These are phyloP conservation scores for Meriones unguiculatus DNA, from an alignment of 2,113 vertebrate genomes.

Conservation along the genomic window DNA sequence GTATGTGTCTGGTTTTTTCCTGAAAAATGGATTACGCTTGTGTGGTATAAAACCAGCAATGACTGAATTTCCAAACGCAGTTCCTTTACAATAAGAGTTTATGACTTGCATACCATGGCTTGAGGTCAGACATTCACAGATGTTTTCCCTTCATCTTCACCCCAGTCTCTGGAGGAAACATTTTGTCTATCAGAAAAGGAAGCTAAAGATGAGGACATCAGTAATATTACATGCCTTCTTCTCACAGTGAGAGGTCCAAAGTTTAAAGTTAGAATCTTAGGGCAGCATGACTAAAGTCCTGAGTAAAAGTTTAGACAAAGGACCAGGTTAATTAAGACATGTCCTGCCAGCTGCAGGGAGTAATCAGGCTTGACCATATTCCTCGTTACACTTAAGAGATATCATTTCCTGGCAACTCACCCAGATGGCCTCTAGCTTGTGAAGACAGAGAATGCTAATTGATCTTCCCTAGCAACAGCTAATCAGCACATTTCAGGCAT, in stretches of 20 bases:
- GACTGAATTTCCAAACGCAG: slow-evolving; percentile 29
- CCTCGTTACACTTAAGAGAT: no score
- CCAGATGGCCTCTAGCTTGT: no score
- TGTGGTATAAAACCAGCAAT: slow-evolving; percentile 27
- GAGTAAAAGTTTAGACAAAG: no score
- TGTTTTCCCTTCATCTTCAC: neutral
- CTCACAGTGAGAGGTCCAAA: neutral
- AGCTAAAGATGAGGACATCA: neutral
- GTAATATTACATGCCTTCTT: neutral
- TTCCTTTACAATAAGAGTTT: neutral
- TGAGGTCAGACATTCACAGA: neutral
- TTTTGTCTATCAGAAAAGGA: neutral
- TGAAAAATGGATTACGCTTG: neutral
- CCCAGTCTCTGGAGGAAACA: neutral
- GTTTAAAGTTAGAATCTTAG: no score
- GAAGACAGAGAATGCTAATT: no score
- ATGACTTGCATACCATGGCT: neutral
- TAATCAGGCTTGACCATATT: no score
- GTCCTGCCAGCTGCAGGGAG: no score
- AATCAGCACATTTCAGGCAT: no score
- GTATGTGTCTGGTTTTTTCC: neutral
- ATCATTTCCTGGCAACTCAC: no score
- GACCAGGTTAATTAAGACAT: no score
- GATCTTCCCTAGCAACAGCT: no score
- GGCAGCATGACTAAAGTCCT: no score